Evolutionary conservation across 1,140 invertebrate species (phyloP), one percentile per base, ranked within the genome.

Genomic region (Lineus longissimus): DNA sequence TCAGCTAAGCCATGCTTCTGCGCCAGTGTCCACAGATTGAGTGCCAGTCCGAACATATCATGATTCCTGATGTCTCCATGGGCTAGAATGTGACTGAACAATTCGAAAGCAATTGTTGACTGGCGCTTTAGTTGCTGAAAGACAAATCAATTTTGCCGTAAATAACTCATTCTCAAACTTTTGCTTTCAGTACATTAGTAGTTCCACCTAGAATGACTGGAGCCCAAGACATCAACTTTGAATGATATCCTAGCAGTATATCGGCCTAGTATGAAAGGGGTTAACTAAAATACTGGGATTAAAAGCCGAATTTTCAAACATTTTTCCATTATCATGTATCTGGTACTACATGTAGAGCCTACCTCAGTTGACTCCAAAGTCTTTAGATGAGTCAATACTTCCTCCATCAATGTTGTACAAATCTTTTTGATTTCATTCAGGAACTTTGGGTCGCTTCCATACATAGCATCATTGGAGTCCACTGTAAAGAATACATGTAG

Each of bases 401-500:
- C 88, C 68, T 90, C 88, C 11, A 95, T 79, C 54, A 96, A 81
- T 62, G 89, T 88, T 0, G 87, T 85, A 60, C 88, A 89, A 69
- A 95, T 88, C 71, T 87, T 88, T 70, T 93, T 89, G 0, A 95
- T 84, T 83, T 93, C 91, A 2, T 78, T 79, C 13, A 95, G 82
- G 80, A 93, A 97, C 80, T 94, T 91, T 29, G 87, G 85, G 83
- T 96, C 93, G 43, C 87, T 87, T 1, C 93, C 94, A 79, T 97
- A 97, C n/a, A 97, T 80, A 55, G 88, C 86, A 79, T 97, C 94
- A 80, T 97, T 97, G 1, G 94, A 94, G 76, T 96, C 89, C 58
- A 97, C 92, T 93, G 81, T 67, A 83, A 85, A 74, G 64, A 40
- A n/a, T n/a, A n/a, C n/a, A n/a, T n/a, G n/a, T n/a, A 65, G 65